phyloP scores from a whole-genome alignment of 2,113 vertebrate genomes.

The Microcebus griseorufus region DNA sequence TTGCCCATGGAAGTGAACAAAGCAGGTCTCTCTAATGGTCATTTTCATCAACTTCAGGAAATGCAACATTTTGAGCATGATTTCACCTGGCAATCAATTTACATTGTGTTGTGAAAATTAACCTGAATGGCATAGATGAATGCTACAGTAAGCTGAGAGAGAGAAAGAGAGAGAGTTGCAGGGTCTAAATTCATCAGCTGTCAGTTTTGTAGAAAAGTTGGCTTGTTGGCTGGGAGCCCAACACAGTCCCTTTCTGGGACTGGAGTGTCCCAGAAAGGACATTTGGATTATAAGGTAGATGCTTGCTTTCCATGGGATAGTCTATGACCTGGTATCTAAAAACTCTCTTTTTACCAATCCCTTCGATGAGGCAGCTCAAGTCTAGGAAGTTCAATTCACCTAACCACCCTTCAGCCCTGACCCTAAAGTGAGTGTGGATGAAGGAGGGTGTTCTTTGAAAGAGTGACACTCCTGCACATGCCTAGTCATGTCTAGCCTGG shows the following conservation, averaged over 20 bases:
- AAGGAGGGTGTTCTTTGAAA: not conserved
- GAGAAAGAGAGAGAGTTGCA: no score
- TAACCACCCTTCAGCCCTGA: no score
- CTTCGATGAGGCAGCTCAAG: not conserved
- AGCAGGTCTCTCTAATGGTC: not conserved
- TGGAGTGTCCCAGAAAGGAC: not conserved
- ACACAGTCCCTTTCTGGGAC: no score
- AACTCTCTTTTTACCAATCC: not conserved
- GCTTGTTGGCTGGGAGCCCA: no score
- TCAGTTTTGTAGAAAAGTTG: no score
- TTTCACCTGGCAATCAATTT: not conserved
- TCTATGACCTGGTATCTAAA: not conserved
- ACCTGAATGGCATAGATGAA: no score
- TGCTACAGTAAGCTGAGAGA: no score
- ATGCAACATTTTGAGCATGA: not conserved
- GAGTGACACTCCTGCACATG: rapidly evolving
- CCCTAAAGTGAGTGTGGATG: rapidly evolving
- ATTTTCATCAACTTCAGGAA: not conserved
- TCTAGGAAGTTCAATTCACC: not conserved
- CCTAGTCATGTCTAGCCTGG: no score
- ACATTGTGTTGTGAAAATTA: not conserved
- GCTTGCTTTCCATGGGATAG: not conserved
- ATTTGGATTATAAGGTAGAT: not conserved
- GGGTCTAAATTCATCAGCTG: no score
- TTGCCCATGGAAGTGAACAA: not conserved